Percentiles rank a stretch among this genome's conserved stretches.
phyloP scores from a whole-genome alignment of 1,140 invertebrate species.

The Bemisia tabaci region DNA sequence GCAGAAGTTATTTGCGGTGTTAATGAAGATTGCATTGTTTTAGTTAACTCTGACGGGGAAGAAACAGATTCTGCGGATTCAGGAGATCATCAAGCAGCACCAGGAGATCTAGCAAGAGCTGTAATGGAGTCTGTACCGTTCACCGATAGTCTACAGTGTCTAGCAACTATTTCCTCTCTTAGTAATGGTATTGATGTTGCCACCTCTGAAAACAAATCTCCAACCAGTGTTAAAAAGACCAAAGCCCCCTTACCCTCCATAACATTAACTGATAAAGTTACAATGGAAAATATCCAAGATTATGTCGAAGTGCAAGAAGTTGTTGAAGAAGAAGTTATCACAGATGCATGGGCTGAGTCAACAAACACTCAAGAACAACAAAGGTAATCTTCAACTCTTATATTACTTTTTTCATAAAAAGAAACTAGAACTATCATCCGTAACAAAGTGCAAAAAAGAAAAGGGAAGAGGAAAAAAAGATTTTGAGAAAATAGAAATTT shows the following conservation, averaged over 20 bases:
- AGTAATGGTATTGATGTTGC: constrained; percentile 14
- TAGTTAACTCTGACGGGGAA: neutral
- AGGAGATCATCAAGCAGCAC: constrained; percentile 1
- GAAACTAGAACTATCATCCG: neutral
- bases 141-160: constrained; percentile 14
- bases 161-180: constrained; percentile 15
- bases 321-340: constrained; percentile 24
- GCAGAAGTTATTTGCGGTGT: neutral
- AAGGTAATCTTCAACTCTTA: constrained; percentile 1
- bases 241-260: neutral
- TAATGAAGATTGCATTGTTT: neutral
- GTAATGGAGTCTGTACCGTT: constrained; percentile 15
- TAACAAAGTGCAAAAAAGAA: too few relatives aligned
- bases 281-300: constrained; percentile 11
- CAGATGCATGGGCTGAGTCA: constrained; percentile 9
- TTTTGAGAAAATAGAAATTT: too few relatives aligned
- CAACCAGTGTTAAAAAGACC: neutral
- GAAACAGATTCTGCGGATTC: constrained; percentile 5
- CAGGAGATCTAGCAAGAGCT: constrained; percentile 7
- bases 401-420: constrained; percentile 1
- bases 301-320: constrained; percentile 25
- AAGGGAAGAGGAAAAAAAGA: too few relatives aligned
- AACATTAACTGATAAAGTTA: neutral
- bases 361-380: neutral
- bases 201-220: neutral